A percentile compares a stretch with the other conserved stretches of the same genome.
These are phyloP conservation scores for Macropis europaea DNA, from an alignment of 2,888 invertebrate species.

Conservation along the genomic window DNA sequence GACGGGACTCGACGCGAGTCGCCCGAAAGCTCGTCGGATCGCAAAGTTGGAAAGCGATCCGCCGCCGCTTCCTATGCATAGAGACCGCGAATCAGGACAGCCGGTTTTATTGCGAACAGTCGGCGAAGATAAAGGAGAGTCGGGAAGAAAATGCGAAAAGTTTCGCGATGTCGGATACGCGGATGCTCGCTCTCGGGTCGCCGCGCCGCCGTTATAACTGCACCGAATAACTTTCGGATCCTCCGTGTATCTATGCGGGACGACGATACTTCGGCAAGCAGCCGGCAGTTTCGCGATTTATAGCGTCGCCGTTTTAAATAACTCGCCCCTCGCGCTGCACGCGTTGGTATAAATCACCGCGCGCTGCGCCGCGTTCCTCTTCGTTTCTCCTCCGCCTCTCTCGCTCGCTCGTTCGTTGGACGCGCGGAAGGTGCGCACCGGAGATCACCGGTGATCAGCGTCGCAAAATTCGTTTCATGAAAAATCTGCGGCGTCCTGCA, in stretches of 20 bases:
- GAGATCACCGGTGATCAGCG: neutral
- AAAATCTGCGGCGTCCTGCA: no score
- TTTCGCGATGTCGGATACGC: slow-evolving; percentile 35
- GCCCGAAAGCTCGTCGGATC: neutral
- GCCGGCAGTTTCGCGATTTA: slow-evolving; percentile 27
- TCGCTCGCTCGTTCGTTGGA: no score
- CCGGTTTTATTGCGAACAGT: slow-evolving; percentile 51
- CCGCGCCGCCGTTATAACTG: slow-evolving; percentile 13
- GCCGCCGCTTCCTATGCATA: neutral
- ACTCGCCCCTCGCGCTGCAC: slow-evolving; percentile 4
- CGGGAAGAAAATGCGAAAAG: slow-evolving; percentile 58
- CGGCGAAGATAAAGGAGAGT: slow-evolving; percentile 48
- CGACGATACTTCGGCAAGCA: slow-evolving; percentile 13
- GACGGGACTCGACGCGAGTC: no score
- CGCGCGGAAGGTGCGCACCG: no score
- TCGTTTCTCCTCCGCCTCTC: no score
- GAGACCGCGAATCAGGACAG: slow-evolving; percentile 32
- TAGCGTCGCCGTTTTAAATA: slow-evolving; percentile 37
- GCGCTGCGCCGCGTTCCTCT: neutral
- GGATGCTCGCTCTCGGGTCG: neutral
- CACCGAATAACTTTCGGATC: slow-evolving; percentile 4
- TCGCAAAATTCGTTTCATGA: no score
- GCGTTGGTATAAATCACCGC: slow-evolving; percentile 1
- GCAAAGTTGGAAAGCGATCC: slow-evolving; percentile 23
- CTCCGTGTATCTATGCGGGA: slow-evolving; percentile 18